phyloP scores from a whole-genome alignment of 2,113 vertebrate genomes.

The Zosterops pallidus region DNA sequence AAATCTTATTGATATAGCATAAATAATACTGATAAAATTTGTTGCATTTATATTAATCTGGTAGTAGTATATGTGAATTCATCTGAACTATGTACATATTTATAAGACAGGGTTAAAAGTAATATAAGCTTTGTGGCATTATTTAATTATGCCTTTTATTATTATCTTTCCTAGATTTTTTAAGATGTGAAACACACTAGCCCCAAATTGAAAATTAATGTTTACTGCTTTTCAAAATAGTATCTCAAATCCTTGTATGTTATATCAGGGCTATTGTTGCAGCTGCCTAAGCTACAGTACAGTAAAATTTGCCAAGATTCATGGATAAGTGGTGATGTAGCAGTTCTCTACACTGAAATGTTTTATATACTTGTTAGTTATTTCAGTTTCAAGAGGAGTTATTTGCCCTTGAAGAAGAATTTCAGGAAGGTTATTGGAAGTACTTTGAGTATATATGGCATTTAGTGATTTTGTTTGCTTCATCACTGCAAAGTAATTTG shows the following conservation, averaged over 20 bases:
- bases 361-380: not conserved
- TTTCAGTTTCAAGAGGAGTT: not conserved
- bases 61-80: not conserved
- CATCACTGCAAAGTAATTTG: not conserved
- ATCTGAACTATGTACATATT: not conserved
- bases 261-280: not conserved
- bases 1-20: not conserved
- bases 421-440: not conserved
- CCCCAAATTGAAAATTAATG: not conserved
- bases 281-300: not conserved
- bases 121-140: not conserved
- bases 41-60: not conserved
- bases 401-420: not conserved
- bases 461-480: not conserved
- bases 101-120: not conserved
- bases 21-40: not conserved
- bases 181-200: not conserved
- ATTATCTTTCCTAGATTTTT: not conserved
- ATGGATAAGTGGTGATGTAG: not conserved
- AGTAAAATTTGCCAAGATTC: not conserved
- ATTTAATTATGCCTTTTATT: not conserved
- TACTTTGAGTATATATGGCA: not conserved
- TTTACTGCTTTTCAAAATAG: not conserved
- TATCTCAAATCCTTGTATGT: not conserved
- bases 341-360: not conserved